These are phyloP conservation scores for Halocynthia roretzi DNA, from an alignment of 23 tunicate genomes.

Conservation along the genomic window DNA sequence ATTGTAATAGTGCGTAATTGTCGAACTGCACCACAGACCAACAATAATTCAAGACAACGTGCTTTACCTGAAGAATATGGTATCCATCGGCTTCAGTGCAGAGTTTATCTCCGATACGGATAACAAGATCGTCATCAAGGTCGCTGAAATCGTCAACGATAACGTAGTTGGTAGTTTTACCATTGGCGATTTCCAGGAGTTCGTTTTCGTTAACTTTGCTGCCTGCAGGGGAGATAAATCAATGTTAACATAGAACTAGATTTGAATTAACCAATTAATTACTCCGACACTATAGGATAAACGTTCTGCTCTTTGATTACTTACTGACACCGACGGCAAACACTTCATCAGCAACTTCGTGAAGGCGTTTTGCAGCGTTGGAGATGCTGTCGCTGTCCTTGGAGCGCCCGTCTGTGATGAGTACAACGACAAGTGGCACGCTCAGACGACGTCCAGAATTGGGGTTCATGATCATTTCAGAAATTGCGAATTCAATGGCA, in stretches of 20 bases:
- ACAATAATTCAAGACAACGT: not conserved
- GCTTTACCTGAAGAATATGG: slow-evolving; percentile 26
- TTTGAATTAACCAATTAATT: no score
- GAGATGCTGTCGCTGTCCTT: slow-evolving; percentile 32
- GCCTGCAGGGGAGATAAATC: slow-evolving; percentile 20
- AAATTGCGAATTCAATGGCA: slow-evolving; percentile 53
- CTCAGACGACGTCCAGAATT: slow-evolving; percentile 54
- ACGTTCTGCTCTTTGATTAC: slow-evolving; percentile 13
- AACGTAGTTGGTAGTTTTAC: slow-evolving; percentile 46
- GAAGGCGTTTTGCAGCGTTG: slow-evolving; percentile 37
- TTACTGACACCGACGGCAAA: slow-evolving; percentile 87
- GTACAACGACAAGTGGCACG: slow-evolving; percentile 47
- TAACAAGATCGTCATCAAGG: slow-evolving; percentile 40
- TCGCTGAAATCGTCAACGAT: slow-evolving; percentile 43
- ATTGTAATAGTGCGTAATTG: no score
- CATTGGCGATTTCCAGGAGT: slow-evolving; percentile 52
- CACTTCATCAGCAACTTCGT: slow-evolving; percentile 31
- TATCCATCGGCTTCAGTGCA: slow-evolving; percentile 66
- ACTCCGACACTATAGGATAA: no score
- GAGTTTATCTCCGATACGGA: slow-evolving; percentile 25
- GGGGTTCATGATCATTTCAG: slow-evolving; percentile 22
- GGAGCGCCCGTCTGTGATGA: slow-evolving; percentile 88
- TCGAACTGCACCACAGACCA: no score
- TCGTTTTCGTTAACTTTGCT: slow-evolving; percentile 62
- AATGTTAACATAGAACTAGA: not conserved